Conservation (phyloP, 2,888 invertebrate species). For the Phalera bucephala region DNA sequence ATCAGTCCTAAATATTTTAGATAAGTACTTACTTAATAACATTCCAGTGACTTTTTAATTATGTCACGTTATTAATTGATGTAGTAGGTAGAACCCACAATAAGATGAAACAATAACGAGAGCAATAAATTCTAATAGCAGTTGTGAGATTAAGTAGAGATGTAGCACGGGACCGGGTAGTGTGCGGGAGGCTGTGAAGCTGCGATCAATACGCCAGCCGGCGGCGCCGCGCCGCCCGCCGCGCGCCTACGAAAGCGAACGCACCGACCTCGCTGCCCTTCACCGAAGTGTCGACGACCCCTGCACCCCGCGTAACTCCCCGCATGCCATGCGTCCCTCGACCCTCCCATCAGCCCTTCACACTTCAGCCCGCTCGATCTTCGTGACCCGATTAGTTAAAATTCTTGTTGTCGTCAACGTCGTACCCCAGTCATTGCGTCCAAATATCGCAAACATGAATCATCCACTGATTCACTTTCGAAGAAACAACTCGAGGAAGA, state of each 20-base stretch:
- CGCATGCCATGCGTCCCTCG: slow-evolving; percentile 35
- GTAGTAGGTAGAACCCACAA: too few species aligned
- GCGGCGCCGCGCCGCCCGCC: slow-evolving; percentile 39
- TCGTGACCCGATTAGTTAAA: slow-evolving; percentile 67
- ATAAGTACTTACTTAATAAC: too few species aligned
- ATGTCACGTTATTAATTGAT: too few species aligned
- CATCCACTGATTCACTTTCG: slow-evolving; percentile 18
- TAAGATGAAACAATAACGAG: too few species aligned
- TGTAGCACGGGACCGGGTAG: slow-evolving; percentile 24
- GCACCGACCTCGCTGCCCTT: slow-evolving; percentile 78
- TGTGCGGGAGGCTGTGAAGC: slow-evolving; percentile 61
- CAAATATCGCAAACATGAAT: slow-evolving; percentile 8
- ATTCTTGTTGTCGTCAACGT: slow-evolving; percentile 26
- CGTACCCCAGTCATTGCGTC: neutral
- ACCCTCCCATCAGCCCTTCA: slow-evolving; percentile 48
- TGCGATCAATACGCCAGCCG: slow-evolving; percentile 71
- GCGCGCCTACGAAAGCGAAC: slow-evolving; percentile 73
- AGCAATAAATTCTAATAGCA: slow-evolving; percentile 20
- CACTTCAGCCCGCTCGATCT: slow-evolving; percentile 55
- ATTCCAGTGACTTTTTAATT: too few species aligned
- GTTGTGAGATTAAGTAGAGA: slow-evolving; percentile 33
- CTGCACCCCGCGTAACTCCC: slow-evolving; percentile 44
- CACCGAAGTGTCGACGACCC: slow-evolving; percentile 77
- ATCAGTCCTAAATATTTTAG: too few species aligned
- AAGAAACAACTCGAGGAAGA: neutral